phyloP scores from a whole-genome alignment of 2,888 invertebrate genomes.

The Agrotis exclamationis region DNA sequence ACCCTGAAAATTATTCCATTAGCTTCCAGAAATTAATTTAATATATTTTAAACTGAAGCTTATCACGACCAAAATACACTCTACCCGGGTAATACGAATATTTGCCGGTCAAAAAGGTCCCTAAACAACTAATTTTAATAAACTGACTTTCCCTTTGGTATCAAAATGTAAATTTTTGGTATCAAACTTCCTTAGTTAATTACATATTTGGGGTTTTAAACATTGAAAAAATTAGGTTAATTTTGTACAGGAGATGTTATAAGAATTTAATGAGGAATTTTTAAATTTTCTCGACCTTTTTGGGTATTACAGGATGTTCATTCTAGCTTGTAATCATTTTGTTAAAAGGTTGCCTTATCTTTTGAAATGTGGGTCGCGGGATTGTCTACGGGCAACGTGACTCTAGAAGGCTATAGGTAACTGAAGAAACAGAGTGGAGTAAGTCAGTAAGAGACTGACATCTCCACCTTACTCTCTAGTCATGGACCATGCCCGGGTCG shows the following conservation, averaged over 20 bases:
- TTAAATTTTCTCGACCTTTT: not conserved
- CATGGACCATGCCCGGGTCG: too few species aligned
- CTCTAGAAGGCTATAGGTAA: too few species aligned
- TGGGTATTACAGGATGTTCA: not conserved
- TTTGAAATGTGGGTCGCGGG: too few species aligned
- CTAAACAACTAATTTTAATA: constrained; percentile 71
- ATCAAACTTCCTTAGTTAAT: constrained; percentile 45
- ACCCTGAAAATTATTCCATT: constrained; percentile 41
- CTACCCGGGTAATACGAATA: constrained; percentile 53
- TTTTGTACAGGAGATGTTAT: constrained; percentile 9
- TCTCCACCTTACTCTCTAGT: too few species aligned
- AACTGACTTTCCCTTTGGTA: constrained; percentile 47
- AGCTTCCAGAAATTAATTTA: constrained; percentile 65
- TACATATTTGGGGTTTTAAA: constrained; percentile 38
- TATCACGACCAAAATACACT: constrained; percentile 56
- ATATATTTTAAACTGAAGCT: constrained; percentile 62
- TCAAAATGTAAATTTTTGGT: constrained; percentile 50
- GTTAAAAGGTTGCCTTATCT: not conserved
- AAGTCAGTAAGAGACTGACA: too few species aligned
- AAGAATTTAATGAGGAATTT: not conserved
- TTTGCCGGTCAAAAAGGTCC: constrained; percentile 63
- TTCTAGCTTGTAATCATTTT: not conserved
- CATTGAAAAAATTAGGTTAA: constrained; percentile 27
- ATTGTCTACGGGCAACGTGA: too few species aligned
- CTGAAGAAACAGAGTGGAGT: too few species aligned